Conservation (phyloP, 2,113 vertebrate species). For the Pipra filicauda region DNA sequence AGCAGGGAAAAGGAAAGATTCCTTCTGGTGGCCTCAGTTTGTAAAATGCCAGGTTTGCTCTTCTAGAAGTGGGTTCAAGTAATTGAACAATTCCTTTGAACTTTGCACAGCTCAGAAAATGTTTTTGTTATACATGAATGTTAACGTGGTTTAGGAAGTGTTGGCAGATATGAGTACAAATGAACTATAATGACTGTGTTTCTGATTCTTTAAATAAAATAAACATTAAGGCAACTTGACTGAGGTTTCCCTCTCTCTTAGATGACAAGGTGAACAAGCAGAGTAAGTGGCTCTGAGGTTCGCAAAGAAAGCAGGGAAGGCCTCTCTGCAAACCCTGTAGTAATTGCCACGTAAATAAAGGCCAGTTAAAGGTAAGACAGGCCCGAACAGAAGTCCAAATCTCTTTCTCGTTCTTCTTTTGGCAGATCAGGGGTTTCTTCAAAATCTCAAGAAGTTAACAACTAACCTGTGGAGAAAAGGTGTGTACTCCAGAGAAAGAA, state of each 20-base stretch:
- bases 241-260: not conserved
- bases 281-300: not conserved
- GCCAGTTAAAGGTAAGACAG: not conserved
- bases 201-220: conserved; percentile 81
- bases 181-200: conserved; percentile 74
- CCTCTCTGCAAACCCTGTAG: not conserved
- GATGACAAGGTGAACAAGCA: not conserved
- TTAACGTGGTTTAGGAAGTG: conserved; percentile 73
- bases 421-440: not conserved
- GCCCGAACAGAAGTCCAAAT: not conserved
- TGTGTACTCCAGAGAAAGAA: not conserved
- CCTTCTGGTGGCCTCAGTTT: conserved; percentile 40
- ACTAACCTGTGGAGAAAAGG: not conserved
- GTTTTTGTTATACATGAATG: conserved; percentile 75
- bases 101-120: conserved; percentile 75
- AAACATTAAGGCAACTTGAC: conserved; percentile 58
- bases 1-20: not conserved
- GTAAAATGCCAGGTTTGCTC: conserved; percentile 42
- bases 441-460: not conserved
- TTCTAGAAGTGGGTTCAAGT: conserved; percentile 57
- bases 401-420: not conserved
- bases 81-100: conserved; percentile 67
- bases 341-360: not conserved
- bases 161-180: conserved; percentile 69
- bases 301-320: not conserved